Percentiles rank a stretch among this genome's conserved stretches.
These are phyloP conservation scores for Hydractinia echinata DNA, from an alignment of 30 jellyfish, hydroid and myxozoan species.

Conservation along the genomic window DNA sequence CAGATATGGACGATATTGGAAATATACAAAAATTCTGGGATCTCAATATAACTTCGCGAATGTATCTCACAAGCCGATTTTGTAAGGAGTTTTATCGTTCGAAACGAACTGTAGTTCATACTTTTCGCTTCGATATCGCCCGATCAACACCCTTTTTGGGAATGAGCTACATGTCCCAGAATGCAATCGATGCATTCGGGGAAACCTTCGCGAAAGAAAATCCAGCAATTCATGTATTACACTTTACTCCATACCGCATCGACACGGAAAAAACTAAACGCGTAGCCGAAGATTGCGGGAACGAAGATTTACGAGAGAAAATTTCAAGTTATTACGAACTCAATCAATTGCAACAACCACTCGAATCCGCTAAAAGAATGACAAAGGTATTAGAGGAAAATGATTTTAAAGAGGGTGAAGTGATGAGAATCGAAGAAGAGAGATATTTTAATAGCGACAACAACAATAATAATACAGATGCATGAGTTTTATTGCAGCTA, in stretches of 20 bases:
- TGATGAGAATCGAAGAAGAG: conserved; percentile 14
- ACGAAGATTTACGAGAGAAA: conserved; percentile 11
- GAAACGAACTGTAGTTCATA: conserved; percentile 32
- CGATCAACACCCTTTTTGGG: conserved; percentile 16
- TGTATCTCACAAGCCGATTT: conserved; percentile 27
- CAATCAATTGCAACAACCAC: background rate
- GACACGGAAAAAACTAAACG: conserved; percentile 16
- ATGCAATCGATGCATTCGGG: conserved; percentile 28
- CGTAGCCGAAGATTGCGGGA: conserved; percentile 21
- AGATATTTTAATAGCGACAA: background rate
- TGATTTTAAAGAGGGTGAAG: conserved; percentile 18
- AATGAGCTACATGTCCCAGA: conserved; percentile 16
- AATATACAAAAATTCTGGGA: conserved; percentile 2
- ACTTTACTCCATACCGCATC: conserved; percentile 14
- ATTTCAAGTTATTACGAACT: background rate
- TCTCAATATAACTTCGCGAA: conserved; percentile 31
- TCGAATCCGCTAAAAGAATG: conserved; percentile 35
- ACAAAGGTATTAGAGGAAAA: conserved; percentile 10
- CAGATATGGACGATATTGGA: conserved; percentile 10
- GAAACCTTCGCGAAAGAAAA: conserved; percentile 36
- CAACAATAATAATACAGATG: background rate
- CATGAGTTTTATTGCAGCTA: no score
- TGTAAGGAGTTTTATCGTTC: conserved; percentile 14
- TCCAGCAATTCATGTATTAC: conserved; percentile 27
- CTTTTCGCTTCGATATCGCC: conserved; percentile 10